These are phyloP conservation scores for Gastracanthus pulcherrimus DNA, from an alignment of 2,888 invertebrate species.

Conservation along the genomic window DNA sequence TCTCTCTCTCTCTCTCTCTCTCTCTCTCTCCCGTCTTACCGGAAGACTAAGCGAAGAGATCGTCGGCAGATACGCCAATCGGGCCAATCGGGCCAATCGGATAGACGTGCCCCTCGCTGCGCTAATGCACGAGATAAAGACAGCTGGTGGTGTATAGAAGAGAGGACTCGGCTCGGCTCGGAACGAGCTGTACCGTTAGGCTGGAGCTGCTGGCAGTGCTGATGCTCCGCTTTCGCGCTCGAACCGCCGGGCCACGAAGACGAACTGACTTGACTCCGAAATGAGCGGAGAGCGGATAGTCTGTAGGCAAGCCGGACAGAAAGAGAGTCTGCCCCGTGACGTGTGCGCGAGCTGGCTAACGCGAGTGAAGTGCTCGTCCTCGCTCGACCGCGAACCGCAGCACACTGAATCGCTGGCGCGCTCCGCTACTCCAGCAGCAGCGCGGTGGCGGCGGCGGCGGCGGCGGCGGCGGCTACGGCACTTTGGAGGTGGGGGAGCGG, in stretches of 20 bases:
- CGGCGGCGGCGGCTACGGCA: neutral
- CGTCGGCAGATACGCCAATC: neutral
- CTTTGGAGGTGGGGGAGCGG: neutral
- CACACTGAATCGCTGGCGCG: slow-evolving; percentile 66
- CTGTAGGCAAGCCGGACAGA: no score
- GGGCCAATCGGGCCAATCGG: neutral
- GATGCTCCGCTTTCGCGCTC: neutral
- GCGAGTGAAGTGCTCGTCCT: slow-evolving; percentile 57
- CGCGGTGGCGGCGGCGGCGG: slow-evolving; percentile 55
- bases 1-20: neutral
- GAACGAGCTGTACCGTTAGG: neutral
- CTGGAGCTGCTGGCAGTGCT: neutral
- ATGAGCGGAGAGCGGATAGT: no score
- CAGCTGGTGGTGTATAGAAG: no score
- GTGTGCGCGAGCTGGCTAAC: neutral
- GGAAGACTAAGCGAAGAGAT: neutral
- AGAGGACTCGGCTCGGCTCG: no score
- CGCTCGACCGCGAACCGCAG: slow-evolving; percentile 67
- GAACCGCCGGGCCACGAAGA: no score
- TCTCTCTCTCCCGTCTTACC: neutral
- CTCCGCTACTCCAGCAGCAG: neutral
- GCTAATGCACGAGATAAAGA: neutral
- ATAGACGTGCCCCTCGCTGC: neutral
- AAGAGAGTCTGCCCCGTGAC: no score
- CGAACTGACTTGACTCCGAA: no score